A percentile compares a stretch with the other conserved stretches of the same genome.
phyloP scores from a whole-genome alignment of 2,113 vertebrate species.

The Chionis minor region DNA sequence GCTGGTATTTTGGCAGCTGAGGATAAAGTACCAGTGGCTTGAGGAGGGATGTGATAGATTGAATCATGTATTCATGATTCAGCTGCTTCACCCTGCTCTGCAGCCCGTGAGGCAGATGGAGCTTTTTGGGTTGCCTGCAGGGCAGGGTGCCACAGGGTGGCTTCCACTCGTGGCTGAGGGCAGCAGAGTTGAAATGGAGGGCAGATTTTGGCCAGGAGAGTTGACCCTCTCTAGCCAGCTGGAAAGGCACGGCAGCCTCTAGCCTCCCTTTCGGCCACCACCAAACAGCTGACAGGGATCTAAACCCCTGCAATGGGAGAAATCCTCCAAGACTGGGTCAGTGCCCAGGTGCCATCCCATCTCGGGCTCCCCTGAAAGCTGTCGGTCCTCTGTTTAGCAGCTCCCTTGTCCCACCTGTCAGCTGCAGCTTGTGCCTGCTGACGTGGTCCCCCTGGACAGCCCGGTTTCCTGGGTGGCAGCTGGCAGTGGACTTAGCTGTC shows the following conservation, averaged over 20 bases:
- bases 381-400: background rate
- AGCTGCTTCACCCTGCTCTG: background rate
- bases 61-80: background rate
- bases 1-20: background rate
- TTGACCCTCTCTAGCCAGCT: background rate
- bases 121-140: background rate
- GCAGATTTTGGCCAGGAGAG: background rate
- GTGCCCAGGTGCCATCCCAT: background rate
- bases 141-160: background rate
- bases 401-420: background rate
- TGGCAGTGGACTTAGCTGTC: background rate
- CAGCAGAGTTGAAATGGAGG: background rate
- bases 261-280: background rate
- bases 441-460: background rate
- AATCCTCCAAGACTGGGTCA: background rate
- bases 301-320: background rate
- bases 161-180: background rate
- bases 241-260: background rate
- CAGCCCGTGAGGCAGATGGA: too few species aligned
- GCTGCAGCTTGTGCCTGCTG: background rate
- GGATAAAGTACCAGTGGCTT: background rate
- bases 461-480: background rate
- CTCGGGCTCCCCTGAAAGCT: background rate
- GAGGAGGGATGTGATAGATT: background rate
- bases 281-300: background rate